Percentiles rank a stretch among this genome's conserved stretches.
These are phyloP conservation scores for Episyrphus balteatus DNA, from an alignment of 1,140 invertebrate genomes.

Conservation along the genomic window DNA sequence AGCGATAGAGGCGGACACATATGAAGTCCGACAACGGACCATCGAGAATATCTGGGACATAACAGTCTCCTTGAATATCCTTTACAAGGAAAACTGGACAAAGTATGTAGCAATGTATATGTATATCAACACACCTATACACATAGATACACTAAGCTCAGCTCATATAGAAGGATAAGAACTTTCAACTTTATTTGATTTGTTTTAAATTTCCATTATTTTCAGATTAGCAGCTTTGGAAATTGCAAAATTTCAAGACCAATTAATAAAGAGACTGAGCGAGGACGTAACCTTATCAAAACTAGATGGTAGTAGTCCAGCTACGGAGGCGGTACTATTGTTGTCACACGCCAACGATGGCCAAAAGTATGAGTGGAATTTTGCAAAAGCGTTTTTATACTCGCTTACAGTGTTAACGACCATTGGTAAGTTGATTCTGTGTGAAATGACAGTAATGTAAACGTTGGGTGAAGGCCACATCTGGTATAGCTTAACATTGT, in stretches of 20 bases:
- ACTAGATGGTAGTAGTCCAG: conserved; percentile 39
- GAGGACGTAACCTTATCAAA: conserved; percentile 49
- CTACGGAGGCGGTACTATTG: conserved; percentile 38
- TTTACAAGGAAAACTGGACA: conserved; percentile 93
- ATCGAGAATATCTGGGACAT: conserved; percentile 91
- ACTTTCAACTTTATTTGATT: neutral
- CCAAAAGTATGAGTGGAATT: conserved; percentile 75
- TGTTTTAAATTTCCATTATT: conserved; percentile 1
- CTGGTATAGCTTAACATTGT: too few species aligned
- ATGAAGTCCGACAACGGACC: conserved; percentile 56
- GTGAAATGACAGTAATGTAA: too few species aligned
- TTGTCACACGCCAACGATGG: conserved; percentile 23
- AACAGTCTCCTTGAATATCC: conserved; percentile 82
- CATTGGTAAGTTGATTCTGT: conserved; percentile 63
- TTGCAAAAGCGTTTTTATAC: conserved; percentile 89
- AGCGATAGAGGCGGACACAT: conserved; percentile 39
- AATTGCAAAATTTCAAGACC: conserved; percentile 79
- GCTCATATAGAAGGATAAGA: neutral
- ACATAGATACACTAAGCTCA: neutral
- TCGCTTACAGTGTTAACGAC: conserved; percentile 92
- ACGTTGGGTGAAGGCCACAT: too few species aligned
- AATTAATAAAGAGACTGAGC: conserved; percentile 64
- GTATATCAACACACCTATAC: neutral
- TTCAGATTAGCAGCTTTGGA: conserved; percentile 62
- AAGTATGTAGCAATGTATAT: conserved; percentile 33